phyloP scores from a whole-genome alignment of 1,140 invertebrate species.

The Calliphora vicina region DNA sequence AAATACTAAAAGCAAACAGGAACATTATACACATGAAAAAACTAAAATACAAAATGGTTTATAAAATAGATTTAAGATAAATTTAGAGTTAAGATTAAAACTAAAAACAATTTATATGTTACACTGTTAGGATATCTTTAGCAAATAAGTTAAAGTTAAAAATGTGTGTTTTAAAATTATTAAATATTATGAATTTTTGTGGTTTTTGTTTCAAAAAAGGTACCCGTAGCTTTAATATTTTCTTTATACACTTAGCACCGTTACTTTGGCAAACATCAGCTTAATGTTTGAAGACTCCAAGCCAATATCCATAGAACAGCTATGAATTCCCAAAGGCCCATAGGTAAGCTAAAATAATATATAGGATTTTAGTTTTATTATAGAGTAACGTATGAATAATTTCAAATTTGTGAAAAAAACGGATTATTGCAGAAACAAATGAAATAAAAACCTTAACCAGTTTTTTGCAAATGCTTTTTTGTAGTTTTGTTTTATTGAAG shows the following conservation, averaged over 20 bases:
- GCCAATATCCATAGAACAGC: slow-evolving; percentile 35
- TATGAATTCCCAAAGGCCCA: slow-evolving; percentile 39
- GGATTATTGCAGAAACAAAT: not conserved
- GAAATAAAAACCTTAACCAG: not conserved
- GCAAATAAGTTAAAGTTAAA: not conserved
- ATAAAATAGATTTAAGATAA: not conserved
- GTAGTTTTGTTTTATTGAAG: not conserved
- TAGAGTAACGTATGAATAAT: not conserved
- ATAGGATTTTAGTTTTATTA: not conserved
- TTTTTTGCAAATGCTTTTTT: not conserved
- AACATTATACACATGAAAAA: not conserved
- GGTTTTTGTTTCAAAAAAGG: not conserved
- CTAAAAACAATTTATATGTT: not conserved
- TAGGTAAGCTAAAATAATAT: slow-evolving; percentile 37
- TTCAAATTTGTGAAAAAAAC: not conserved
- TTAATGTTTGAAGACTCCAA: slow-evolving; percentile 28
- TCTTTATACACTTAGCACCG: not conserved
- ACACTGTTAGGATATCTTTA: not conserved
- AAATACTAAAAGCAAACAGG: not conserved
- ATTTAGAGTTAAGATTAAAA: not conserved
- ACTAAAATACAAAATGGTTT: not conserved
- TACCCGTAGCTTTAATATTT: slow-evolving; percentile 17
- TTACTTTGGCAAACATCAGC: slow-evolving; percentile 15
- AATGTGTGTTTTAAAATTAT: not conserved
- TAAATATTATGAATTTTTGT: not conserved